Percentiles rank a stretch among this genome's conserved stretches.
phyloP scores from a whole-genome alignment of 2,888 invertebrate genomes.

The Nomada lathburiana region DNA sequence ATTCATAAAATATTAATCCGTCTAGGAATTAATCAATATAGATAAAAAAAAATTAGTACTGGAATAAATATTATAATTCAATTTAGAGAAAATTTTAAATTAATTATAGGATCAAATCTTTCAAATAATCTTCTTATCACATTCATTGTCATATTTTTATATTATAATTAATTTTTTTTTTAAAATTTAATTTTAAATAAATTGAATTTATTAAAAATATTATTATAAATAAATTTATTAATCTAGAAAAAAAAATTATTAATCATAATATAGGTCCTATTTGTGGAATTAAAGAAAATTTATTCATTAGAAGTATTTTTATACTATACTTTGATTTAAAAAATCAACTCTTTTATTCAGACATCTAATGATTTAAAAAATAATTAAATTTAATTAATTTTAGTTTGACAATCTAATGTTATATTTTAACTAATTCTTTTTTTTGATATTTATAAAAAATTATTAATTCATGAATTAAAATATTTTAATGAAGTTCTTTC shows the following conservation, averaged over 20 bases:
- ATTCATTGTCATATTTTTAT: background rate
- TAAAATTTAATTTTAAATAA: background rate
- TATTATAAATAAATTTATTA: background rate
- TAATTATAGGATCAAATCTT: background rate
- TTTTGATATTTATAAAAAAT: background rate
- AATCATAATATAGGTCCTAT: background rate
- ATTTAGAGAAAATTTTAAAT: background rate
- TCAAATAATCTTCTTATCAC: slow-evolving; percentile 3
- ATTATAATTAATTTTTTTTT: background rate
- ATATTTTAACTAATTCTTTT: slow-evolving; percentile 15
- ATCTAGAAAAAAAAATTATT: slow-evolving; percentile 33
- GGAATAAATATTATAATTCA: background rate
- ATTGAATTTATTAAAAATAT: slow-evolving; percentile 9
- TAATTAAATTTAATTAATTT: slow-evolving; percentile 7
- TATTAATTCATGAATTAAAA: background rate
- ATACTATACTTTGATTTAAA: slow-evolving; percentile 11
- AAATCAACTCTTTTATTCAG: slow-evolving; percentile 10
- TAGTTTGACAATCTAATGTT: slow-evolving; percentile 22
- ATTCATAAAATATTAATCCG: background rate
- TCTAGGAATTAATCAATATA: background rate
- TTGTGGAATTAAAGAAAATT: background rate
- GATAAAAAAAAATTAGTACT: background rate
- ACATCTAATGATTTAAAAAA: slow-evolving; percentile 13
- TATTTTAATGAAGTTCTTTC: slow-evolving; percentile 81
- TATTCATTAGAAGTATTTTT: slow-evolving; percentile 1